A percentile compares a stretch with the other conserved stretches of the same genome.
Evolutionary conservation across 2,888 invertebrate genomes (phyloP).

Genomic region (Geotrupes spiniger): DNA sequence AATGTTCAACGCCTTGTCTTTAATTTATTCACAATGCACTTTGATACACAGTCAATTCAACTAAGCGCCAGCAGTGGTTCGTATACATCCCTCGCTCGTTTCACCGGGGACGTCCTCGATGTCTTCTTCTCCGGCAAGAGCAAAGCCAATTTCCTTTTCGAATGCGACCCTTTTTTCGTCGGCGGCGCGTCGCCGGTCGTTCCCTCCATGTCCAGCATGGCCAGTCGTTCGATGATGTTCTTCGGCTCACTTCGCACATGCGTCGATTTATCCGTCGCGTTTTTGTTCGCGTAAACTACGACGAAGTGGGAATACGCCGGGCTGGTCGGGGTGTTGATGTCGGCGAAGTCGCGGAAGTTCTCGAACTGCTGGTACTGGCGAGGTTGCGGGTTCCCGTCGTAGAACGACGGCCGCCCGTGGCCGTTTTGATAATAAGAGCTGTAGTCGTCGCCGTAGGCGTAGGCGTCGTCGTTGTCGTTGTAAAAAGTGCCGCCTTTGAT

Average conservation of each 20-base stretch:
- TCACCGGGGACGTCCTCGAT: slow-evolving; percentile 41
- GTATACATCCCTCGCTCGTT: slow-evolving; percentile 51
- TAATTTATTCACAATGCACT: too few relatives aligned
- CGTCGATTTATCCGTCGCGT: slow-evolving; percentile 61
- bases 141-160: slow-evolving; percentile 63
- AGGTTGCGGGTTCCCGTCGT: slow-evolving; percentile 63
- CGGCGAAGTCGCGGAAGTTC: slow-evolving; percentile 87
- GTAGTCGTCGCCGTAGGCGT: slow-evolving; percentile 48
- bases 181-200: slow-evolving; percentile 31
- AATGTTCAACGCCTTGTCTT: too few relatives aligned
- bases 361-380: slow-evolving; percentile 82
- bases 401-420: slow-evolving; percentile 67
- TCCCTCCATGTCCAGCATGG: slow-evolving; percentile 65
- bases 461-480: slow-evolving; percentile 60
- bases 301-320: slow-evolving; percentile 81
- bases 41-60: slow-evolving; percentile 51
- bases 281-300: slow-evolving; percentile 80
- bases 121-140: slow-evolving; percentile 55
- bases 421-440: slow-evolving; percentile 66
- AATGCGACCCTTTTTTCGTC: slow-evolving; percentile 56
- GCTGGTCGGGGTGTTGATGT: slow-evolving; percentile 79
- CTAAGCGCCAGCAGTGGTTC: slow-evolving; percentile 68
- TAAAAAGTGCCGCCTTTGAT: slow-evolving; percentile 85
- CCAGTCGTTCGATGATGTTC: slow-evolving; percentile 79
- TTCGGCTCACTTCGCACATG: slow-evolving; percentile 59